Conservation (phyloP, 2,113 vertebrate genomes). For the Cyanistes caeruleus region DNA sequence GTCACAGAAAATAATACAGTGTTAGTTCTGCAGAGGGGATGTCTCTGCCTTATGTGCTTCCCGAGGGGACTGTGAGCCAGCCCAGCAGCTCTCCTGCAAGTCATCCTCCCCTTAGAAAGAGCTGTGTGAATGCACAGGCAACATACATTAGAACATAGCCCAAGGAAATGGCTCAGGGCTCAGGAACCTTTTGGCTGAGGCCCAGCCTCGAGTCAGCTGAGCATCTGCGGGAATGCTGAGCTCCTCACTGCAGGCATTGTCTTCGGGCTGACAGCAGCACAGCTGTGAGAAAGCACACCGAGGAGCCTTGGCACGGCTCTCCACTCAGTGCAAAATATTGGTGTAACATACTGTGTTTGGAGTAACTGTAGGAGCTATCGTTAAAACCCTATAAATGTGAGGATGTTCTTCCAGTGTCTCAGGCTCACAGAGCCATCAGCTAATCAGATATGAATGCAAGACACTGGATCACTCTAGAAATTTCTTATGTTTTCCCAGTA, state of each 20-base stretch:
- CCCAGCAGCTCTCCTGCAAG: not conserved
- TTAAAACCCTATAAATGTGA: not conserved
- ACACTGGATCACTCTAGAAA: not conserved
- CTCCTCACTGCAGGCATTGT: constrained; percentile 34
- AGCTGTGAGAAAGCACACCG: constrained; percentile 17
- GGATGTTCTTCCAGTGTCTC: not conserved
- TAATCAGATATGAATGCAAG: not conserved
- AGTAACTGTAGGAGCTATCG: not conserved
- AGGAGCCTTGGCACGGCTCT: constrained; percentile 8
- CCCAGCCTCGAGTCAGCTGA: constrained; percentile 15
- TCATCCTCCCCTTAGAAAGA: not conserved
- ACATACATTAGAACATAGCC: not conserved
- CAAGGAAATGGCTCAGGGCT: not conserved
- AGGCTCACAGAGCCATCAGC: not conserved
- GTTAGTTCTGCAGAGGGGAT: not conserved
- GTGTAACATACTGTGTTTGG: not conserved
- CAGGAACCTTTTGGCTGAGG: constrained; percentile 3
- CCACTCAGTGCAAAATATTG: constrained; percentile 18
- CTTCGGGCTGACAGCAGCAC: not conserved
- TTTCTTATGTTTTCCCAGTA: not conserved
- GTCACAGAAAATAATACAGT: not conserved
- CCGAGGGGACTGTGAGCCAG: not conserved
- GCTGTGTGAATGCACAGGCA: not conserved
- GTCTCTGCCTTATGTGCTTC: not conserved
- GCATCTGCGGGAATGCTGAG: not conserved